Evolutionary conservation across 2,888 invertebrate genomes (phyloP).

Genomic region (Pristionchus japonicus): DNA sequence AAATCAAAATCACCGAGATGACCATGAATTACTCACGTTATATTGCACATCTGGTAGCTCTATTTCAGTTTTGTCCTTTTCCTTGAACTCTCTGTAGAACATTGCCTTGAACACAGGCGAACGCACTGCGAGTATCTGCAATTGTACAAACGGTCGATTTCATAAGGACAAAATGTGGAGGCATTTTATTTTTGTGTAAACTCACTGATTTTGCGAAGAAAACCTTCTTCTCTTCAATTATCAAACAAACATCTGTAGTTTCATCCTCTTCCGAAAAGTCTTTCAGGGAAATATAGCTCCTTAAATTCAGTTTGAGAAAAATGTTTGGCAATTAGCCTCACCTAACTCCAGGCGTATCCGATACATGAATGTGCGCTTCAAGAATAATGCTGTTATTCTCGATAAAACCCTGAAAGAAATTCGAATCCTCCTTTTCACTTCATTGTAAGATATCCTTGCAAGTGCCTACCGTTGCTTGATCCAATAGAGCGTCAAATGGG

Average conservation of each 20-base stretch:
- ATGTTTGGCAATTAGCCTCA: neutral
- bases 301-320: neutral
- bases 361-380: neutral
- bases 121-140: neutral
- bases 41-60: neutral
- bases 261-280: neutral
- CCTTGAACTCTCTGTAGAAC: neutral
- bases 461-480: too few relatives aligned
- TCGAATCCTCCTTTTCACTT: too few relatives aligned
- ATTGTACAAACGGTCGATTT: neutral
- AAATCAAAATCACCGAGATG: constrained; percentile 4
- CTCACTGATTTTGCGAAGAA: neutral
- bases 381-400: neutral
- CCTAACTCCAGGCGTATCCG: neutral
- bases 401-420: neutral
- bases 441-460: too few relatives aligned
- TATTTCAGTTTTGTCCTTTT: neutral
- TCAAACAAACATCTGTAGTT: neutral
- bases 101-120: neutral
- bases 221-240: neutral
- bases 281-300: too few relatives aligned
- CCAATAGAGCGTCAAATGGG: too few relatives aligned
- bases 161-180: too few relatives aligned
- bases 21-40: neutral
- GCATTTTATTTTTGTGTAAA: neutral